Evolutionary conservation across 2,113 vertebrate genomes (phyloP).

Genomic region (Nesoenas mayeri): DNA sequence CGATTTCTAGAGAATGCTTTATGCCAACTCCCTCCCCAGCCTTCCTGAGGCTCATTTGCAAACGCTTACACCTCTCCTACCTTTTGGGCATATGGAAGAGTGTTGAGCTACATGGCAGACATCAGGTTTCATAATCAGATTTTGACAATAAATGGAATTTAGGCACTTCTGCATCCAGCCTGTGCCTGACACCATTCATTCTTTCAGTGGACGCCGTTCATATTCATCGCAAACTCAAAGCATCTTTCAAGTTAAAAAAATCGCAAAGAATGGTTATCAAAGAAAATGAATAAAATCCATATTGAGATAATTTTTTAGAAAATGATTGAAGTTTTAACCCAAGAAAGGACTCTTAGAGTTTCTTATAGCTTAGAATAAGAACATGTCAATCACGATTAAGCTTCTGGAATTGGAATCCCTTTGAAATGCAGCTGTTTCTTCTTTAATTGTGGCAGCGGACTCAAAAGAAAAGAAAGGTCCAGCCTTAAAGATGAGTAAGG

Average conservation of each 20-base stretch:
- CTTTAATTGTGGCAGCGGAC: conserved; percentile 85
- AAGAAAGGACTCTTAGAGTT: conserved; percentile 88
- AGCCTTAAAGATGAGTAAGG: conserved; percentile 87
- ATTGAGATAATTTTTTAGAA: conserved; percentile 89
- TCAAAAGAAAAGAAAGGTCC: conserved; percentile 86
- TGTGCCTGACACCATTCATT: conserved; percentile 62
- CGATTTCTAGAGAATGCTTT: background rate
- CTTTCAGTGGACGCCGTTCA: conserved; percentile 69
- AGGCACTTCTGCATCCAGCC: conserved; percentile 62
- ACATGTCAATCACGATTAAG: conserved; percentile 88
- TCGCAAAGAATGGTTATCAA: conserved; percentile 84
- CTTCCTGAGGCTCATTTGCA: conserved; percentile 38
- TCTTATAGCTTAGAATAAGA: conserved; percentile 89
- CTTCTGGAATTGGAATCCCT: conserved; percentile 87
- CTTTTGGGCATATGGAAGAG: conserved; percentile 33
- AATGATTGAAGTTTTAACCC: conserved; percentile 91
- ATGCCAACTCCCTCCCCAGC: background rate
- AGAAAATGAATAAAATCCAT: conserved; percentile 89
- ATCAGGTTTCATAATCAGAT: conserved; percentile 76
- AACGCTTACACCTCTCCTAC: conserved; percentile 12
- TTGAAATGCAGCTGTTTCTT: conserved; percentile 92
- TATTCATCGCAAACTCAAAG: conserved; percentile 75
- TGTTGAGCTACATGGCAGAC: conserved; percentile 32
- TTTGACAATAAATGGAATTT: conserved; percentile 75
- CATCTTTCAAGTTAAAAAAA: conserved; percentile 80